Evolutionary conservation across 1,140 invertebrate genomes (phyloP).

Genomic region (Macrocentrus cingulum): DNA sequence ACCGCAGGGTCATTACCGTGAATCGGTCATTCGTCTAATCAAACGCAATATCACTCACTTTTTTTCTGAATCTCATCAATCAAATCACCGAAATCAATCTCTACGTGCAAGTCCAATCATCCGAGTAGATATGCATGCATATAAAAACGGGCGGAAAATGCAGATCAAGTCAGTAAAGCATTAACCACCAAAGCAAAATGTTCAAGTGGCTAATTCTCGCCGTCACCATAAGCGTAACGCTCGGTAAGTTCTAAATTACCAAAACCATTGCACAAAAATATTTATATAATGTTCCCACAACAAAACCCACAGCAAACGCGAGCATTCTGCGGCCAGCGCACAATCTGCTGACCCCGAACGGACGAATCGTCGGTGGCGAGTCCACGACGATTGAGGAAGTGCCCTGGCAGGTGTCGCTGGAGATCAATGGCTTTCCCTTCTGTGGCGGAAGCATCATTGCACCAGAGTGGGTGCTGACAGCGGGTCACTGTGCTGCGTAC

Average conservation of each 20-base stretch:
- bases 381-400: conserved; percentile 61
- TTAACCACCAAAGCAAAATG: conserved; percentile 15
- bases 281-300: no score
- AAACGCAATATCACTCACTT: no score
- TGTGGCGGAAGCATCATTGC: conserved; percentile 37
- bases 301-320: no score
- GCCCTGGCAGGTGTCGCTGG: conserved; percentile 65
- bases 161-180: conserved; percentile 6
- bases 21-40: no score
- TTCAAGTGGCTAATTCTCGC: conserved; percentile 12
- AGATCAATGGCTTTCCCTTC: conserved; percentile 29
- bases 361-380: conserved; percentile 64
- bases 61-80: no score
- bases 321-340: neutral
- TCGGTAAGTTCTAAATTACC: conserved; percentile 20
- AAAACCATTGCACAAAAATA: neutral
- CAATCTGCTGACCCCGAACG: conserved; percentile 23
- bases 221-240: neutral
- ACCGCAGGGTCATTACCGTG: no score
- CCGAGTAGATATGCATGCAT: conserved; percentile 11
- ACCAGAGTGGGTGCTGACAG: conserved; percentile 32
- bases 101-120: no score
- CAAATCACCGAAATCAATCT: no score
- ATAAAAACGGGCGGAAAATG: neutral
- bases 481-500: conserved; percentile 33